Percentiles rank a stretch among this genome's conserved stretches.
These are phyloP conservation scores for Chiloscyllium punctatum DNA, from an alignment of 2,797 vertebrate genomes.

Conservation along the genomic window DNA sequence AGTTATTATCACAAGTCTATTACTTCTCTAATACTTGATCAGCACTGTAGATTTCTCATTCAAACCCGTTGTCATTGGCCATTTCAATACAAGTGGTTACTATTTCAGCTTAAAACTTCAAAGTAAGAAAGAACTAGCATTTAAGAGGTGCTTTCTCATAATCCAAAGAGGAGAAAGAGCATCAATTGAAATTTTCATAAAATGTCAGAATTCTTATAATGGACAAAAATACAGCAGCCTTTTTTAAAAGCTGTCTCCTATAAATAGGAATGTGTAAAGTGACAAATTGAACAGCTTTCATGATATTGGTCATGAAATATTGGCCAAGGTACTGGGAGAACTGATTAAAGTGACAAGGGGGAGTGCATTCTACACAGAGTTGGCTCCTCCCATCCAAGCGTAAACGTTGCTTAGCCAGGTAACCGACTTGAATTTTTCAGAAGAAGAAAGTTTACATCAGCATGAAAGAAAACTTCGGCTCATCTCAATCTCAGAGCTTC, in stretches of 20 bases:
- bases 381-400: too few relatives aligned
- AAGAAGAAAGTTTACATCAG: too few relatives aligned
- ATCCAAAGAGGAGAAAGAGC: neutral
- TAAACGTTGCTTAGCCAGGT: too few relatives aligned
- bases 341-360: too few relatives aligned
- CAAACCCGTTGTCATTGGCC: neutral
- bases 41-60: neutral
- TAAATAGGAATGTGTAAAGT: neutral
- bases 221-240: neutral
- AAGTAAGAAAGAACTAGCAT: neutral
- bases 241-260: neutral
- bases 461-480: too few relatives aligned
- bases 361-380: too few relatives aligned
- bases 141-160: neutral
- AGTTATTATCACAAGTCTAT: neutral
- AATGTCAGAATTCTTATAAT: neutral
- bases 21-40: neutral
- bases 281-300: neutral
- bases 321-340: neutral
- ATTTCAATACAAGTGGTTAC: neutral
- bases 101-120: neutral
- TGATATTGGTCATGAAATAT: neutral
- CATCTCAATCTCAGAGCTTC: too few relatives aligned
- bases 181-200: neutral
- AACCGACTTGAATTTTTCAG: too few relatives aligned